Percentiles rank a stretch among this genome's conserved stretches.
Conservation (phyloP, 2,113 vertebrate genomes). For the Mus musculus region DNA sequence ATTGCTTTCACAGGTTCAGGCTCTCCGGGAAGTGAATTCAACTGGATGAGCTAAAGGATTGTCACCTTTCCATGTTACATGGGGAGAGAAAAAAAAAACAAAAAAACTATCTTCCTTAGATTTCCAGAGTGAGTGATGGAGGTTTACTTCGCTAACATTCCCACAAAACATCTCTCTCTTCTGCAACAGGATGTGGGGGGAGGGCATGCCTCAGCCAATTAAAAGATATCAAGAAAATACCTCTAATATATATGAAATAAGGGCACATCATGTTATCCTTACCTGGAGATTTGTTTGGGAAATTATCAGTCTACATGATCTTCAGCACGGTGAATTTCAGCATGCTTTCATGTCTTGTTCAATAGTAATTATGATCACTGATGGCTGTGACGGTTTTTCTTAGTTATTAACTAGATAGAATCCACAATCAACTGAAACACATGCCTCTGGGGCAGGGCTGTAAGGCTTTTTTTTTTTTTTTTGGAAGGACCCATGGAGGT, state of each 20-base stretch:
- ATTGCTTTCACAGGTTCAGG: not conserved
- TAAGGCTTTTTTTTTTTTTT: not conserved
- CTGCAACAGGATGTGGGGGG: not conserved
- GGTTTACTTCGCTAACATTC: not conserved
- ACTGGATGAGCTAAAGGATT: not conserved
- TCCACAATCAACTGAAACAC: not conserved
- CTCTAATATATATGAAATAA: no score
- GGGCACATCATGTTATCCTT: not conserved
- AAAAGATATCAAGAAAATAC: not conserved
- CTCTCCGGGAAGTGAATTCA: not conserved
- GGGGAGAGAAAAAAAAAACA: not conserved
- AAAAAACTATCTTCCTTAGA: not conserved
- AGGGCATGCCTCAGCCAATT: not conserved
- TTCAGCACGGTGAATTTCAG: slow-evolving; percentile 8
- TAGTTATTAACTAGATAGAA: not conserved
- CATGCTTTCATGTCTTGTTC: not conserved
- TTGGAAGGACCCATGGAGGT: not conserved
- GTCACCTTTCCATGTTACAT: not conserved
- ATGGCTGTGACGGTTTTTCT: not conserved
- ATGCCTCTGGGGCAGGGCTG: no score
- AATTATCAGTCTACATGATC: not conserved
- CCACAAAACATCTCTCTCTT: not conserved
- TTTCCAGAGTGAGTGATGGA: not conserved
- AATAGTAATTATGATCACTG: not conserved
- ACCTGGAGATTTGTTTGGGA: not conserved